Percentiles rank a stretch among this genome's conserved stretches.
phyloP scores from a whole-genome alignment of 2,113 vertebrate species.

The Cyprinodon tularosa region DNA sequence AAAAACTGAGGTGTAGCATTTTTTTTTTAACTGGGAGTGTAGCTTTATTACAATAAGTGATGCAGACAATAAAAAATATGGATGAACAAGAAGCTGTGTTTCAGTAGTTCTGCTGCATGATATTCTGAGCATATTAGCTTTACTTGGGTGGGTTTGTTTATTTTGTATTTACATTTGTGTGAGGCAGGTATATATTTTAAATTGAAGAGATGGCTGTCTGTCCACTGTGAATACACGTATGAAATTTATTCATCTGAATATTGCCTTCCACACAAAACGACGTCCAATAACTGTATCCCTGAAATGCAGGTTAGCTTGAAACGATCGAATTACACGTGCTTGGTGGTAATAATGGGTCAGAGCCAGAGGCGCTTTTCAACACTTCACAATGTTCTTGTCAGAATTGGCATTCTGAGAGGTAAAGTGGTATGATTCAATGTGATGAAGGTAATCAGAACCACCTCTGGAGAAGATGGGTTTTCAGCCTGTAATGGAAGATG shows the following conservation, averaged over 20 bases:
- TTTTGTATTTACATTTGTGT: slow-evolving; percentile 38
- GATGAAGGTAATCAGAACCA: slow-evolving; percentile 12
- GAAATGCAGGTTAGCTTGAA: background rate
- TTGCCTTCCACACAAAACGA: background rate
- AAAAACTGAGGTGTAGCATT: too few species aligned
- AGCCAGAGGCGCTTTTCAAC: slow-evolving; percentile 14
- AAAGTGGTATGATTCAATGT: slow-evolving; percentile 19
- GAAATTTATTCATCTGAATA: background rate
- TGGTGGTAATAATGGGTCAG: slow-evolving; percentile 9
- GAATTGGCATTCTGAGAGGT: slow-evolving; percentile 4
- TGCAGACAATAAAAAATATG: slow-evolving; percentile 33
- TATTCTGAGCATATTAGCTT: slow-evolving; percentile 38
- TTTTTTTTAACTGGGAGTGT: background rate
- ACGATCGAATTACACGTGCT: background rate
- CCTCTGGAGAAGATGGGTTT: slow-evolving; percentile 29
- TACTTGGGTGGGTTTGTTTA: slow-evolving; percentile 20
- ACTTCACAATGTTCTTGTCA: slow-evolving; percentile 11
- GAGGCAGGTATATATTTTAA: slow-evolving; percentile 34
- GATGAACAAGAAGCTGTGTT: slow-evolving; percentile 34
- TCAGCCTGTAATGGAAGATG: slow-evolving; percentile 6
- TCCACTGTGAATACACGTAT: background rate
- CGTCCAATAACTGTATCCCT: slow-evolving; percentile 1
- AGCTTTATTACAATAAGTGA: background rate
- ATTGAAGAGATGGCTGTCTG: slow-evolving; percentile 17
- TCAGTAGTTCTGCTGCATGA: slow-evolving; percentile 9